Conservation (phyloP, 2,113 vertebrate genomes). For the Microtus ochrogaster region DNA sequence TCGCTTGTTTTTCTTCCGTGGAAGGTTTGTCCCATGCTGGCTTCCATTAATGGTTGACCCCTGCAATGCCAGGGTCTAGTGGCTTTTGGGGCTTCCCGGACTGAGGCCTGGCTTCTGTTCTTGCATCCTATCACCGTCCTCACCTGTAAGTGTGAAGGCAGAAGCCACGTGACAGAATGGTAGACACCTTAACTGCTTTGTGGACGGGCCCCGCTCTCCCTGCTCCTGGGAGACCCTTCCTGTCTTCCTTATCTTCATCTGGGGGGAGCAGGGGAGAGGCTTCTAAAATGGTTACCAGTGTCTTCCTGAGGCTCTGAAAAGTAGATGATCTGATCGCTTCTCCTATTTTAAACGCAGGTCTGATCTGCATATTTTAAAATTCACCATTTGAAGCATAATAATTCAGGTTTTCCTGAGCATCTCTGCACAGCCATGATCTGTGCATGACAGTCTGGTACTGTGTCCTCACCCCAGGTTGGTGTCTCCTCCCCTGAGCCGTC, state of each 20-base stretch:
- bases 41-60: background rate
- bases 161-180: background rate
- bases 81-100: background rate
- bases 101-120: background rate
- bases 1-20: too few relatives aligned
- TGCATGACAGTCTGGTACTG: background rate
- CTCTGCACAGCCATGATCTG: background rate
- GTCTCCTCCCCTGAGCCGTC: background rate
- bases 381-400: constrained; percentile 24
- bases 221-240: background rate
- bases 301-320: constrained; percentile 28
- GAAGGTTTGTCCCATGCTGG: background rate
- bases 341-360: background rate
- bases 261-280: accelerated
- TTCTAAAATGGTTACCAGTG: background rate
- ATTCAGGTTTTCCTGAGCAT: background rate
- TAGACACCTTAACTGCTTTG: too few relatives aligned
- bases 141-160: background rate
- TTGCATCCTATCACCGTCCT: background rate
- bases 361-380: constrained; percentile 40
- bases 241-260: background rate
- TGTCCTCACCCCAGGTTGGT: background rate
- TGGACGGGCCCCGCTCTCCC: accelerated
- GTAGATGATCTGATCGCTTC: background rate
- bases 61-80: background rate